phyloP scores from a whole-genome alignment of 1,140 invertebrate genomes.

The Rhopalosiphum maidis region DNA sequence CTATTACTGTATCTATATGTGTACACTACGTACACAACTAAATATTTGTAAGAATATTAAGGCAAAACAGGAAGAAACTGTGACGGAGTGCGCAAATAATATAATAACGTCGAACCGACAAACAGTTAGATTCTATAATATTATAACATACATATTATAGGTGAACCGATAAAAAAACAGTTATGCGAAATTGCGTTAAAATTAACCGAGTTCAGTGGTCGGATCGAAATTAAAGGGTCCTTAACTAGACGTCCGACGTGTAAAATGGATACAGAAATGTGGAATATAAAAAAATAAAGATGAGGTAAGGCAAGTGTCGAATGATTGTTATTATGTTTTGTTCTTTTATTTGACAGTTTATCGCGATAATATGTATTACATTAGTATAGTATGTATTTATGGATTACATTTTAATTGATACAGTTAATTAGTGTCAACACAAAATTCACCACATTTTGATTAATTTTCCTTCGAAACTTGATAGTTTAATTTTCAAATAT shows the following conservation, averaged over 20 bases:
- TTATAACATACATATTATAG: not conserved
- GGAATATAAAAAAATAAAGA: not conserved
- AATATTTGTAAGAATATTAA: not conserved
- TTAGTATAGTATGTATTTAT: too few relatives aligned
- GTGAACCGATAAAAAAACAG: not conserved
- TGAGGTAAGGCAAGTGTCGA: too few relatives aligned
- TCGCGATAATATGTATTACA: too few relatives aligned
- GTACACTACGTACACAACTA: not conserved
- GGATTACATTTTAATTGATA: too few relatives aligned
- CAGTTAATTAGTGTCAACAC: not conserved
- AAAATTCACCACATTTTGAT: not conserved
- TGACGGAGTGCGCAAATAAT: not conserved
- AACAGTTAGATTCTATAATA: not conserved
- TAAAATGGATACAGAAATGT: not conserved
- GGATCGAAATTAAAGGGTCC: not conserved
- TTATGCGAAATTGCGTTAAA: not conserved
- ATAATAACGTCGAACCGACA: not conserved
- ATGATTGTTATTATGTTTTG: too few relatives aligned
- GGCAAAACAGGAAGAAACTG: not conserved
- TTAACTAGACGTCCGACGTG: not conserved
- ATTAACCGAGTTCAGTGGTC: not conserved
- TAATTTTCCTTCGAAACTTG: not conserved
- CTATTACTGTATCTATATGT: not conserved
- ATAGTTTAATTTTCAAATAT: not conserved
- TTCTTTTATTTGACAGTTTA: too few relatives aligned